phyloP scores from a whole-genome alignment of 1,140 invertebrate genomes.

The Choristoneura fumiferana region DNA sequence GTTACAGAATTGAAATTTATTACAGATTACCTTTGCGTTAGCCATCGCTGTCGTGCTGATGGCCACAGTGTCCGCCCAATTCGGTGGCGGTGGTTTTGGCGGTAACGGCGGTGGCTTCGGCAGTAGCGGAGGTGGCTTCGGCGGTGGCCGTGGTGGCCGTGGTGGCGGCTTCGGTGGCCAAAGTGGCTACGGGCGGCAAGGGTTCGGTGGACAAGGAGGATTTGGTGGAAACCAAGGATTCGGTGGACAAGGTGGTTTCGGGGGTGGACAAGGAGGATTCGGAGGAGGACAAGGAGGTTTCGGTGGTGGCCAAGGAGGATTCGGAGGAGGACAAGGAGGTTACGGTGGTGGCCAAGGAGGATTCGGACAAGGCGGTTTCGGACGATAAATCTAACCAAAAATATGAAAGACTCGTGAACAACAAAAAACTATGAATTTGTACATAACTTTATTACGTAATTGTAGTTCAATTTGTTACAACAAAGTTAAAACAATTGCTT shows the following conservation, averaged over 20 bases:
- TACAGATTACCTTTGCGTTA: not conserved
- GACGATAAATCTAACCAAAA: not conserved
- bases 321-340: not conserved
- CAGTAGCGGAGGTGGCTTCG: not conserved
- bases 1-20: not conserved
- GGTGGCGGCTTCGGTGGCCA: not conserved
- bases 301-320: slow-evolving; percentile 19
- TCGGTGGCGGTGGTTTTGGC: not conserved
- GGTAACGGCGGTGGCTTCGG: not conserved
- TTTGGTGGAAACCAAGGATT: slow-evolving; percentile 22
- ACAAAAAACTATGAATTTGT: too few species aligned
- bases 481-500: too few species aligned
- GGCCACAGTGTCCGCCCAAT: not conserved
- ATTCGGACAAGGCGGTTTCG: slow-evolving; percentile 12
- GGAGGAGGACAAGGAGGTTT: slow-evolving; percentile 1
- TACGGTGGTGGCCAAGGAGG: slow-evolving; percentile 20
- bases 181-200: slow-evolving; percentile 1
- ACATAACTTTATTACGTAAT: too few species aligned
- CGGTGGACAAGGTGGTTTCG: slow-evolving; percentile 20
- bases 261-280: slow-evolving; percentile 13
- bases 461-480: too few species aligned
- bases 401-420: too few species aligned
- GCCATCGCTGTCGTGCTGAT: slow-evolving; percentile 15
- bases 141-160: not conserved
- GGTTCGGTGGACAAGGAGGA: slow-evolving; percentile 23